A percentile compares a stretch with the other conserved stretches of the same genome.
Evolutionary conservation across 2,888 invertebrate species (phyloP).

Genomic region (Criorhina ranunculi): DNA sequence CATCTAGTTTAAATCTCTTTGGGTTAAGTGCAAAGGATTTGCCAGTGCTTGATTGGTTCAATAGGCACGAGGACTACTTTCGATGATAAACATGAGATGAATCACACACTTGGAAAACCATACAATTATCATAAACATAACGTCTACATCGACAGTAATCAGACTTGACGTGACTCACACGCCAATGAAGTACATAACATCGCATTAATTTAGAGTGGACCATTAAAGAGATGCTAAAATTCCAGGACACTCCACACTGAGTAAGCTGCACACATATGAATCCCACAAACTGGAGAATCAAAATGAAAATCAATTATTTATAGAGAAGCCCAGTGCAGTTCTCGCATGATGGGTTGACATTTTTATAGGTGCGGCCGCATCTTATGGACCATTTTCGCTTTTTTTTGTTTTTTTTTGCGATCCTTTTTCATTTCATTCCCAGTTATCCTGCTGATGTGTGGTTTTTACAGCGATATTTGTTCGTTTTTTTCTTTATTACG

Average conservation of each 20-base stretch:
- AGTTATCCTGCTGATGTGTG: constrained; percentile 69
- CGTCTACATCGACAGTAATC: background rate
- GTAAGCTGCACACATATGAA: constrained; percentile 23
- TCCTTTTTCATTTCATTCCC: constrained; percentile 42
- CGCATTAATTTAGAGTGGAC: constrained; percentile 33
- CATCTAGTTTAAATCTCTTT: too few relatives aligned
- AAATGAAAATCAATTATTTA: constrained; percentile 66
- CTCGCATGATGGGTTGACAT: constrained; percentile 35
- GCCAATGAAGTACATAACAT: constrained; percentile 9
- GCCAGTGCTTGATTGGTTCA: too few relatives aligned
- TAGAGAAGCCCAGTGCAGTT: constrained; percentile 1
- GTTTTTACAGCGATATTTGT: constrained; percentile 36
- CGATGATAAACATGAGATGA: too few relatives aligned
- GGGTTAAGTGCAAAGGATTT: too few relatives aligned
- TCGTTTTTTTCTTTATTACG: constrained; percentile 20
- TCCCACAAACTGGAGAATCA: background rate
- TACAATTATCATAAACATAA: too few relatives aligned
- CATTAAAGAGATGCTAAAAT: constrained; percentile 23
- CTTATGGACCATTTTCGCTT: constrained; percentile 24
- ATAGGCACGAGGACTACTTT: too few relatives aligned
- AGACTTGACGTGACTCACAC: background rate
- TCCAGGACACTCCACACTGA: constrained; percentile 12
- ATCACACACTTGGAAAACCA: too few relatives aligned
- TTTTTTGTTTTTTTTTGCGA: constrained; percentile 21
- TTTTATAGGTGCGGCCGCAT: constrained; percentile 51